Conservation (phyloP, 2,888 invertebrate species). For the Pecten maximus region DNA sequence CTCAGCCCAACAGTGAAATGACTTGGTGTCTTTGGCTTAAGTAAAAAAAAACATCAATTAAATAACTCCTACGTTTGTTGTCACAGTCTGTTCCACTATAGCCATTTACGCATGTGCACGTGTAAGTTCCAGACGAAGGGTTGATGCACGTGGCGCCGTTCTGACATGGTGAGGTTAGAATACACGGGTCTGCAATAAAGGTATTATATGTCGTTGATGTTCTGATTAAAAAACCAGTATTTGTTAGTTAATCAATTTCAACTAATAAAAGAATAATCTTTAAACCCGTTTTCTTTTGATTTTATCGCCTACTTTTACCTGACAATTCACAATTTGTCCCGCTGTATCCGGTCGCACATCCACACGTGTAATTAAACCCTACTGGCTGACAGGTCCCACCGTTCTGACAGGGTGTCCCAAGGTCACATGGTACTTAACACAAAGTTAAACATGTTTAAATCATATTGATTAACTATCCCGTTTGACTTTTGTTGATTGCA, state of each 20-base stretch:
- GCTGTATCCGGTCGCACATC: conserved; percentile 1
- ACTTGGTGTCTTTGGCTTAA: too few species aligned
- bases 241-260: neutral
- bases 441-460: too few species aligned
- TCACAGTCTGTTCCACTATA: conserved; percentile 10
- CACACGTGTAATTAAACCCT: conserved; percentile 23
- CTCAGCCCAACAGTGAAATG: too few species aligned
- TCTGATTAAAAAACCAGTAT: neutral
- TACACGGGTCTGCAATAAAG: neutral
- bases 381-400: conserved; percentile 14
- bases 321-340: neutral
- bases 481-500: too few species aligned
- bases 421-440: neutral
- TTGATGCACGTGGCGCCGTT: conserved; percentile 5
- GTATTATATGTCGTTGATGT: too few species aligned
- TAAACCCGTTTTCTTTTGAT: neutral
- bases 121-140: neutral
- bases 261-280: neutral
- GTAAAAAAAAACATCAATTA: too few species aligned
- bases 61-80: neutral
- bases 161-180: conserved; percentile 20
- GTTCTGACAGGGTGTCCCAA: neutral
- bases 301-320: neutral
- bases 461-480: too few species aligned
- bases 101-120: neutral